Conservation (phyloP, 2,113 vertebrate species). For the Nothocercus nigrocapillus region DNA sequence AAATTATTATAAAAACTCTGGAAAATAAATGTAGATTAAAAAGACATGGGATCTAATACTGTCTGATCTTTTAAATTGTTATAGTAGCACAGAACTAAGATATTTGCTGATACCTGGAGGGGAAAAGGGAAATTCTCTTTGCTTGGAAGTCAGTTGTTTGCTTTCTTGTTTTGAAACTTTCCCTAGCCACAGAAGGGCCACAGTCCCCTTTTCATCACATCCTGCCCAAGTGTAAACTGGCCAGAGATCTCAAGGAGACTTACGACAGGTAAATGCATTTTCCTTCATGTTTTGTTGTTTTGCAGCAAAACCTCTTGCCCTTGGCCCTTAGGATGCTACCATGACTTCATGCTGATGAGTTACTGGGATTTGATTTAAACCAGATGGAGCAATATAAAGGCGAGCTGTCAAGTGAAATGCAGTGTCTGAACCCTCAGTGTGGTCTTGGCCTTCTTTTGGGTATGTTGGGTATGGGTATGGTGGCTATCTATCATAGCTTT, state of each 20-base stretch:
- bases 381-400: background rate
- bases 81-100: background rate
- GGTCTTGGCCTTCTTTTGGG: background rate
- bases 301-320: background rate
- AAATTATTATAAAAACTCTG: background rate
- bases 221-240: conserved; percentile 97
- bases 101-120: background rate
- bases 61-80: background rate
- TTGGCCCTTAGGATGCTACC: background rate
- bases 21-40: background rate
- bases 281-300: background rate
- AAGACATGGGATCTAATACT: background rate
- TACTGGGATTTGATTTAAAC: background rate
- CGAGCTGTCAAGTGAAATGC: background rate
- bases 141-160: background rate
- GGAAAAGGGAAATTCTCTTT: background rate
- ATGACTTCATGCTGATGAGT: background rate
- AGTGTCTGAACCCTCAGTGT: background rate
- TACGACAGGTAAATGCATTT: conserved; percentile 88
- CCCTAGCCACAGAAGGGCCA: conserved; percentile 83
- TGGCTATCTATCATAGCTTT: background rate
- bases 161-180: conserved; percentile 34
- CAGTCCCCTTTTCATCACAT: conserved; percentile 97
- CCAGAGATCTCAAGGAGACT: conserved; percentile 93
- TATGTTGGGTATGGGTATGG: background rate